Evolutionary conservation across 2,888 invertebrate species (phyloP).

Genomic region (Drepana falcataria): DNA sequence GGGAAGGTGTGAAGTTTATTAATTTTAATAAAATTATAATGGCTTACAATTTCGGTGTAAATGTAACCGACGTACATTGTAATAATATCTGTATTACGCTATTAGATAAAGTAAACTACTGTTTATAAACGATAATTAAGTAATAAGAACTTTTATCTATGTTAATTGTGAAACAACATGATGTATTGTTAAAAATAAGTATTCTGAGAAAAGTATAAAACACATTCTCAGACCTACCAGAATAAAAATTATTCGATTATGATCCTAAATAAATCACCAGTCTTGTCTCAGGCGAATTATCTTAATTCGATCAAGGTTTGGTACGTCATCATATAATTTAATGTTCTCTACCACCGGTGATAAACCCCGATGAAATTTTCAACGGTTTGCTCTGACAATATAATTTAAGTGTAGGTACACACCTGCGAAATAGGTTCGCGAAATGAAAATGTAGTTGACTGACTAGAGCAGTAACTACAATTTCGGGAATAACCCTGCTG

Average conservation of each 20-base stretch:
- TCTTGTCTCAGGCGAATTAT: slow-evolving; percentile 10
- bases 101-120: not conserved
- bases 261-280: not conserved
- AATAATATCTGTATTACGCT: not conserved
- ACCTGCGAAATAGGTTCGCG: slow-evolving; percentile 7
- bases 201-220: not conserved
- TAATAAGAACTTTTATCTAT: not conserved
- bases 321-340: slow-evolving; percentile 13
- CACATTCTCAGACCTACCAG: too few species aligned
- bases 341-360: slow-evolving; percentile 22
- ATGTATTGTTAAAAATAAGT: not conserved
- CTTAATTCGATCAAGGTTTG: slow-evolving; percentile 18
- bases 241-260: not conserved
- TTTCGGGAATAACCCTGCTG: too few species aligned
- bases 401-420: slow-evolving; percentile 15
- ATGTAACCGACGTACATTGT: not conserved
- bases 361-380: slow-evolving; percentile 9
- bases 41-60: not conserved
- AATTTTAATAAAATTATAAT: not conserved
- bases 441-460: slow-evolving; percentile 2
- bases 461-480: too few species aligned
- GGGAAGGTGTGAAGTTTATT: too few species aligned
- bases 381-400: slow-evolving; percentile 19
- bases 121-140: not conserved
- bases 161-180: not conserved